Conservation (phyloP, 2,797 vertebrate genomes). For the Netta rufina region DNA sequence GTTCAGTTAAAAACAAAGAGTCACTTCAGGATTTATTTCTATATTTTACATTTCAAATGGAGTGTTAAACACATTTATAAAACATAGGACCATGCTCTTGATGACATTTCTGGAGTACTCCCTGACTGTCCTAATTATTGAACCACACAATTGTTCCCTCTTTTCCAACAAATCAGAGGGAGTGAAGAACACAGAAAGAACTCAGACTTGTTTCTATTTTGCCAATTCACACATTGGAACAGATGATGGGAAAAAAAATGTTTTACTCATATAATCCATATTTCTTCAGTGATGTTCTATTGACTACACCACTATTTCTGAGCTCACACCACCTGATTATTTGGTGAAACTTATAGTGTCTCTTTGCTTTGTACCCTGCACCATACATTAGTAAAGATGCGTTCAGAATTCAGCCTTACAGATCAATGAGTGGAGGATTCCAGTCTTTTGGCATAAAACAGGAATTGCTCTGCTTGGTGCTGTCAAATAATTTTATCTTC, state of each 20-base stretch:
- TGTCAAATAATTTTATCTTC: not conserved
- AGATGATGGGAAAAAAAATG: not conserved
- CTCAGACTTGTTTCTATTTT: not conserved
- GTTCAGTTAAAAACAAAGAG: not conserved
- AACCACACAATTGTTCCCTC: not conserved
- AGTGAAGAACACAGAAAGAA: not conserved
- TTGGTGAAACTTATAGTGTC: not conserved
- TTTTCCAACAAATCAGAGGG: not conserved
- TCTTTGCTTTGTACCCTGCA: not conserved
- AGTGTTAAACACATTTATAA: not conserved
- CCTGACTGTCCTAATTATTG: not conserved
- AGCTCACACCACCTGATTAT: not conserved
- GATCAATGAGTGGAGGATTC: not conserved
- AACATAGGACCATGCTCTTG: not conserved
- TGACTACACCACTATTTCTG: not conserved
- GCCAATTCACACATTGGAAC: not conserved
- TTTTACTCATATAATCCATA: not conserved
- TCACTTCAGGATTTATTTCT: not conserved
- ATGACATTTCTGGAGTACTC: not conserved
- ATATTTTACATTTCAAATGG: not conserved
- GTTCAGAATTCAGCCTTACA: not conserved
- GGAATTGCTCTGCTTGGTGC: not conserved
- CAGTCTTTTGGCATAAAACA: not conserved
- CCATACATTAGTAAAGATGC: not conserved
- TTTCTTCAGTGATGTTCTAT: not conserved